Evolutionary conservation across 2,797 vertebrate species (phyloP).

Genomic region (Centropyge bicolor): DNA sequence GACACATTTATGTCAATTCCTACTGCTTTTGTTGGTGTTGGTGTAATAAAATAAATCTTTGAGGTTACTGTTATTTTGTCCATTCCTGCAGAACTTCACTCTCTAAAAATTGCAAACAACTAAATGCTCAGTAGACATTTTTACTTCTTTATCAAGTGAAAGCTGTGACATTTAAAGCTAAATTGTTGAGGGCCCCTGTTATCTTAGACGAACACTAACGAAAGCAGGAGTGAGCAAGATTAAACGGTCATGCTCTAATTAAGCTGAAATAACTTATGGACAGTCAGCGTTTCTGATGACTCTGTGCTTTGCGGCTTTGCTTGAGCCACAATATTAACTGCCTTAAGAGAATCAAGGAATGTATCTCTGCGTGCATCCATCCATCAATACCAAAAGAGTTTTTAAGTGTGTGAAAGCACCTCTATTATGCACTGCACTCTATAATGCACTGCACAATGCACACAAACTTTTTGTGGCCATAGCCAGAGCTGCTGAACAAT

Average conservation of each 20-base stretch:
- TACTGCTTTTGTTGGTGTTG: not conserved
- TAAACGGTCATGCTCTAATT: constrained; percentile 4
- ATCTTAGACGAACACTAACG: not conserved
- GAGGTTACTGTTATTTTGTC: not conserved
- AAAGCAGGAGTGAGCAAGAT: not conserved
- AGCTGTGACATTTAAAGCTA: not conserved
- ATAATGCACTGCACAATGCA: not conserved
- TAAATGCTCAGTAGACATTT: not conserved
- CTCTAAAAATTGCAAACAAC: not conserved
- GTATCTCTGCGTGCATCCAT: not conserved
- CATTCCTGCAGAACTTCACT: not conserved
- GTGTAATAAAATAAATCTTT: not conserved
- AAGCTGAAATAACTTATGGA: not conserved
- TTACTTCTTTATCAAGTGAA: not conserved
- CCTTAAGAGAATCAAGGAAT: not conserved
- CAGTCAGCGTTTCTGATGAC: not conserved
- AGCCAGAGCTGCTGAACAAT: not conserved
- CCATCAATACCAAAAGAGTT: too few relatives aligned
- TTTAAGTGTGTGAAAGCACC: not conserved
- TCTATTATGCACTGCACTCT: not conserved
- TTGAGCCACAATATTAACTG: not conserved
- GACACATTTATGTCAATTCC: not conserved
- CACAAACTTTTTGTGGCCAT: not conserved
- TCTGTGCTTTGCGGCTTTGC: not conserved
- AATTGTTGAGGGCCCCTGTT: not conserved